phyloP scores from a whole-genome alignment of 1,140 invertebrate species.

The Sinonovacula constricta region DNA sequence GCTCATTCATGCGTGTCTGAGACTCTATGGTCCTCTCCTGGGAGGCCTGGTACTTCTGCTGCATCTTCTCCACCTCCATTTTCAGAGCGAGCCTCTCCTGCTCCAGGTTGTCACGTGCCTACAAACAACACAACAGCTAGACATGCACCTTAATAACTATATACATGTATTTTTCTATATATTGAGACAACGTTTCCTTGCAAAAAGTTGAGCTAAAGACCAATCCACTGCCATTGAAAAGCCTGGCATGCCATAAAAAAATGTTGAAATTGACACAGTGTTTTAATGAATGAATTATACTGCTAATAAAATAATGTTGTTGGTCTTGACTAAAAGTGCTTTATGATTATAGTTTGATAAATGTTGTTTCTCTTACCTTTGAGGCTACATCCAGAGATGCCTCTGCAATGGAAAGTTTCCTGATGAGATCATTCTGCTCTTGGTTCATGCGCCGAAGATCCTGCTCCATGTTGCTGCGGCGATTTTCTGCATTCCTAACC shows the following conservation, averaged over 20 bases:
- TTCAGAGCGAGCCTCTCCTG: conserved; percentile 61
- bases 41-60: conserved; percentile 59
- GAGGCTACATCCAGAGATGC: conserved; percentile 61
- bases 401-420: conserved; percentile 68
- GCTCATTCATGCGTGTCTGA: conserved; percentile 64
- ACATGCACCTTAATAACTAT: too few species aligned
- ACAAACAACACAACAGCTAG: too few species aligned
- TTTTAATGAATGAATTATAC: too few species aligned
- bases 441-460: conserved; percentile 66
- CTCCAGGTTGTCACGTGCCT: conserved; percentile 68
- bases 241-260: too few species aligned
- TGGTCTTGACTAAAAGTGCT: too few species aligned
- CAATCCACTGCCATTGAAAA: too few species aligned
- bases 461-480: conserved; percentile 61
- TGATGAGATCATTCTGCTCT: conserved; percentile 63
- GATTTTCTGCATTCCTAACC: conserved; percentile 62
- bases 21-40: conserved; percentile 67
- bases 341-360: background rate
- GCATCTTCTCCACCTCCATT: conserved; percentile 64
- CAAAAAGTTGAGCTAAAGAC: too few species aligned
- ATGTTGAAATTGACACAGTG: too few species aligned
- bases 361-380: too few species aligned
- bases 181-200: too few species aligned
- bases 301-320: too few species aligned
- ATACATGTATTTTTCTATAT: too few species aligned